phyloP scores from a whole-genome alignment of 2,888 invertebrate genomes.

The Ptychoptera albimana region DNA sequence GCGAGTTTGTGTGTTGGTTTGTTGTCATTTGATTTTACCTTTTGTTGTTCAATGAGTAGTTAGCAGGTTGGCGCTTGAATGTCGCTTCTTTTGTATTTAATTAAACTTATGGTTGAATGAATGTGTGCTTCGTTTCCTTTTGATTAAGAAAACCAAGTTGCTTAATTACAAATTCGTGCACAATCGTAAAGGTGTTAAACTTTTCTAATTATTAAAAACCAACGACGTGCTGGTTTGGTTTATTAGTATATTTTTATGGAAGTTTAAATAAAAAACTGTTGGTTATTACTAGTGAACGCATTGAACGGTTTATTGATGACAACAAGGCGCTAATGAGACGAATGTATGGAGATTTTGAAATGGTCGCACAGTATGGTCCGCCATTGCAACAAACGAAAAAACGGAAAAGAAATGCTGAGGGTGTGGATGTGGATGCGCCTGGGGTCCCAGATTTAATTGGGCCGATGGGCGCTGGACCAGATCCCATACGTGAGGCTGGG shows the following conservation, averaged over 20 bases:
- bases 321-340: slow-evolving; percentile 85
- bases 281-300: slow-evolving; percentile 55
- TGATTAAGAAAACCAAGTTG: background rate
- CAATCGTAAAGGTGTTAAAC: no score
- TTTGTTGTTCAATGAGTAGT: no score
- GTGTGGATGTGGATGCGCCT: slow-evolving; percentile 29
- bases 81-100: no score
- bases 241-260: no score
- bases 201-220: no score
- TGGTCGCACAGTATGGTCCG: slow-evolving; percentile 38
- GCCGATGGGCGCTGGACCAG: slow-evolving; percentile 28
- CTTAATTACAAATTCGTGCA: background rate
- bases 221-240: no score
- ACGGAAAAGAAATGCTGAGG: slow-evolving; percentile 27
- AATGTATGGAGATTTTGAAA: slow-evolving; percentile 83
- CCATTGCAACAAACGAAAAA: slow-evolving; percentile 29
- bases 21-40: background rate
- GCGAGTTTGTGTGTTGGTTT: no score
- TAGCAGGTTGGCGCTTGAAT: no score
- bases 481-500: slow-evolving; percentile 23
- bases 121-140: no score
- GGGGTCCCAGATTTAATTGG: slow-evolving; percentile 42
- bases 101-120: no score
- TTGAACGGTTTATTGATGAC: slow-evolving; percentile 84
- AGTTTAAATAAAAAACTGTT: slow-evolving; percentile 4